A percentile compares a stretch with the other conserved stretches of the same genome.
Evolutionary conservation across 2,888 invertebrate species (phyloP).

Genomic region (Lithophane ornitopus): DNA sequence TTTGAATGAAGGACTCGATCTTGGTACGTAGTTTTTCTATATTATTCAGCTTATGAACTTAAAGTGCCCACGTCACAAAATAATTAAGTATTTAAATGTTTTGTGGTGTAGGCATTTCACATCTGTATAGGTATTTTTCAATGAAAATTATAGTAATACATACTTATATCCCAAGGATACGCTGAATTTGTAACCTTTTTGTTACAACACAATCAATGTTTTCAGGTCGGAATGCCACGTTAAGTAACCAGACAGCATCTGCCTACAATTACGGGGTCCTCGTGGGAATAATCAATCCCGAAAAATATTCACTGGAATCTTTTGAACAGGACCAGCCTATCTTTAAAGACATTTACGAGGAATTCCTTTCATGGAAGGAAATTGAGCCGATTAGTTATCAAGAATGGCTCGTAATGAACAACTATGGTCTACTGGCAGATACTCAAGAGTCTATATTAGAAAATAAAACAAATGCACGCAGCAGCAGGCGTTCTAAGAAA

Average conservation of each 20-base stretch:
- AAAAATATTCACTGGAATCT: slow-evolving; percentile 77
- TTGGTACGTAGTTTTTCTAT: slow-evolving; percentile 22
- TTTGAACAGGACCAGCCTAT: slow-evolving; percentile 77
- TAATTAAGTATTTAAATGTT: background rate
- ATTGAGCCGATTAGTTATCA: slow-evolving; percentile 75
- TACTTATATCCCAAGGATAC: background rate
- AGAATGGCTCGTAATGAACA: slow-evolving; percentile 81
- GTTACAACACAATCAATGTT: slow-evolving; percentile 46
- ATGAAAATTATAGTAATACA: slow-evolving; percentile 40
- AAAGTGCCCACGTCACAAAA: background rate
- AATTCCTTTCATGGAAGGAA: slow-evolving; percentile 70
- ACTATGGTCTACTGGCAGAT: slow-evolving; percentile 78
- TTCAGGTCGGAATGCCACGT: slow-evolving; percentile 64
- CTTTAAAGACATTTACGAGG: slow-evolving; percentile 75
- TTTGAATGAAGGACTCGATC: background rate
- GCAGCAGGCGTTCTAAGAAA: slow-evolving; percentile 70
- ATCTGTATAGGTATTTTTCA: slow-evolving; percentile 48
- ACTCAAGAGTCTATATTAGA: slow-evolving; percentile 77
- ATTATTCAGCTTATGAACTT: background rate
- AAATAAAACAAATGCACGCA: slow-evolving; percentile 75
- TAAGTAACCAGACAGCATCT: slow-evolving; percentile 68
- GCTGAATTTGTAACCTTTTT: background rate
- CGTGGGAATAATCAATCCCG: slow-evolving; percentile 80
- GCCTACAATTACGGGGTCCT: slow-evolving; percentile 74
- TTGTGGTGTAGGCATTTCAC: background rate